Evolutionary conservation across 2,888 invertebrate genomes (phyloP).

Genomic region (Heteropelma amictum): DNA sequence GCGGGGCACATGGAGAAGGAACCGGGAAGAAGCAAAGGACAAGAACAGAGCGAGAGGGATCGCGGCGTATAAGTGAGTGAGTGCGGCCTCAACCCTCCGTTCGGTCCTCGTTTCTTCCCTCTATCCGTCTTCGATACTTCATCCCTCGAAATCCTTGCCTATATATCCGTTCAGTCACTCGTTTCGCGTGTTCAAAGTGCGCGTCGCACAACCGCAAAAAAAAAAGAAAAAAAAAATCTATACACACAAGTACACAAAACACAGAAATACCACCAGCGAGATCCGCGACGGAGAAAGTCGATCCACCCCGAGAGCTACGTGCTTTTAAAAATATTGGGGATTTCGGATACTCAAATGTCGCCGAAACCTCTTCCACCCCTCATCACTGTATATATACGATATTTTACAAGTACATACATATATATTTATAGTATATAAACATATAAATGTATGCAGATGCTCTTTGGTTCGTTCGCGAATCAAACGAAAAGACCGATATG

Average conservation of each 20-base stretch:
- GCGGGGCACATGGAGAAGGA: conserved; percentile 4
- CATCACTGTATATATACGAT: background rate
- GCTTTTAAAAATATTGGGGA: conserved; percentile 78
- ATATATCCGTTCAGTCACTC: conserved; percentile 55
- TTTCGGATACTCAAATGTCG: conserved; percentile 73
- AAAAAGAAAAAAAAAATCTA: conserved; percentile 13
- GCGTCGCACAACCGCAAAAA: conserved; percentile 41
- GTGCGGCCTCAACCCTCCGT: conserved; percentile 61
- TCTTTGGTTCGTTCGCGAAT: conserved; percentile 57
- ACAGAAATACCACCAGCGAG: conserved; percentile 43
- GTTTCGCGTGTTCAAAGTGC: conserved; percentile 52
- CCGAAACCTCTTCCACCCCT: conserved; percentile 56
- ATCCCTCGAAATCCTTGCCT: conserved; percentile 46
- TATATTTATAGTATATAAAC: too few species aligned
- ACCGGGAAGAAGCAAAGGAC: conserved; percentile 62
- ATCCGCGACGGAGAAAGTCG: conserved; percentile 35
- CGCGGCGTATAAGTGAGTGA: conserved; percentile 58
- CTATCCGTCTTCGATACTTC: conserved; percentile 50
- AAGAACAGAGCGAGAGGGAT: conserved; percentile 54
- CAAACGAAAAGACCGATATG: conserved; percentile 58
- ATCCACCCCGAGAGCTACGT: conserved; percentile 59
- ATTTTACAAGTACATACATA: too few species aligned
- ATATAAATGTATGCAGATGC: conserved; percentile 44
- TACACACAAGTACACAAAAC: background rate
- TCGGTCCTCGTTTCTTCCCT: conserved; percentile 43